Base-by-base conservation (phyloP, 2,797 vertebrate species). In the Dendrocincla fuliginosa region DNA sequence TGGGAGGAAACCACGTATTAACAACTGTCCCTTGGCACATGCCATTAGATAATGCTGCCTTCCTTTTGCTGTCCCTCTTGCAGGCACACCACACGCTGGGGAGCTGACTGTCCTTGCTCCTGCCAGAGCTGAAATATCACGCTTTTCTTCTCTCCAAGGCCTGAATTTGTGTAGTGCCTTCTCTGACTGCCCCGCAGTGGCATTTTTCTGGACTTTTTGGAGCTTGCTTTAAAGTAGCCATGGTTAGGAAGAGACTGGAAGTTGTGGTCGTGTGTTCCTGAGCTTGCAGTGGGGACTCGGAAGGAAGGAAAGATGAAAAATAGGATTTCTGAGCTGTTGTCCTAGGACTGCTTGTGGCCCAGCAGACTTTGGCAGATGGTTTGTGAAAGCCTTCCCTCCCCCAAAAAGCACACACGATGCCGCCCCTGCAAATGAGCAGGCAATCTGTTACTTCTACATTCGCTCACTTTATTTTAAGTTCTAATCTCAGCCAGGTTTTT, bases 361-460 rank as follows among this genome's bases (percentile, higher is more conserved):
- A 75, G 68, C 60, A 91, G 79, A 70, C 56, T 89, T 47, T 16
- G 53, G 57, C 96, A 96, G 92, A 96, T 91, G 95, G 93, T 83
- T 93, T 90, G 88, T 84, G 83, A 94, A 95, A 84, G 87, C 64
- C 69, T 73, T 73, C 56, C 73, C 68, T 91, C 64, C 60, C 56
- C 41, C 7, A 3, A 28, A 77, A 90, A 78, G 32, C 6, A 0
- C 11, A 25, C 4, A 2, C 0, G 1, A 63, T 55, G 47, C 84
- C 0, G 3, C 74, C 81, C 77, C 89, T 92, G 92, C 84, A 92
- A 93, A 82, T 65, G 89, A 94, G 94, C 95, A 89, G 90, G 70
- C 87, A 93, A 94, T 95, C 92, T 96, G 95, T 88, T 95, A 93
- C 74, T 88, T 80, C 35, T 71, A 18, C 69, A 10, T 94, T 74